These are phyloP conservation scores for Gymnocypris eckloni DNA, from an alignment of 2,797 vertebrate genomes.

Conservation along the genomic window DNA sequence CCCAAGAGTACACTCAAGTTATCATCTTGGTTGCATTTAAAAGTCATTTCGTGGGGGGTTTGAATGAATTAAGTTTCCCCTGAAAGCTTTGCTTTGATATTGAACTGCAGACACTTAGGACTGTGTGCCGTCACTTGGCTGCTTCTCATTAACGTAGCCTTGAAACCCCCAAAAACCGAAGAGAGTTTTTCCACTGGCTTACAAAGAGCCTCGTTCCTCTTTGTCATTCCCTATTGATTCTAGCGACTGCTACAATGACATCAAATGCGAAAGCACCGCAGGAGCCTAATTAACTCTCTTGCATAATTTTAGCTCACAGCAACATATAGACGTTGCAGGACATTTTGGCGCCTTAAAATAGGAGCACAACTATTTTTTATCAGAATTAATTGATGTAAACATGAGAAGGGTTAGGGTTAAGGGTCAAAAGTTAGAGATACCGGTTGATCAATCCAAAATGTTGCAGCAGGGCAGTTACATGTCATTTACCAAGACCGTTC, in stretches of 20 bases:
- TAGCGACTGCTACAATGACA: slow-evolving; percentile 34
- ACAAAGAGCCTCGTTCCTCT: slow-evolving; percentile 39
- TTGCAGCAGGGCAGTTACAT: neutral
- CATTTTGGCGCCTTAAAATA: neutral
- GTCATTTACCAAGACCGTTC: neutral
- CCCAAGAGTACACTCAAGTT: slow-evolving; percentile 58
- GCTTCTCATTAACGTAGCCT: slow-evolving; percentile 78
- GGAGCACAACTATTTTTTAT: neutral
- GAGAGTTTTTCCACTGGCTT: slow-evolving; percentile 40
- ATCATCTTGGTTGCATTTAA: slow-evolving; percentile 73
- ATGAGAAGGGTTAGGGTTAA: neutral
- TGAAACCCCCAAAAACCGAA: slow-evolving; percentile 52
- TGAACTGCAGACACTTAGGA: slow-evolving; percentile 69
- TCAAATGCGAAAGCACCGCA: slow-evolving; percentile 39
- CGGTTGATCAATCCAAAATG: neutral
- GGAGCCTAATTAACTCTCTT: slow-evolving; percentile 40
- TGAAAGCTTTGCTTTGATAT: slow-evolving; percentile 79
- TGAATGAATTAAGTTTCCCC: slow-evolving; percentile 63
- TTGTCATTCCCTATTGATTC: slow-evolving; percentile 44
- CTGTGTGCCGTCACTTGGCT: slow-evolving; percentile 69
- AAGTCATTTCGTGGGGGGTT: slow-evolving; percentile 65
- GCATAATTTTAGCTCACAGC: slow-evolving; percentile 23
- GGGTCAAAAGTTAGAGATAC: slow-evolving; percentile 1
- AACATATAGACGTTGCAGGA: neutral
- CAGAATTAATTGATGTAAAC: neutral